Conservation (phyloP, 2,888 invertebrate genomes). For the Chrysomela aeneicollis region DNA sequence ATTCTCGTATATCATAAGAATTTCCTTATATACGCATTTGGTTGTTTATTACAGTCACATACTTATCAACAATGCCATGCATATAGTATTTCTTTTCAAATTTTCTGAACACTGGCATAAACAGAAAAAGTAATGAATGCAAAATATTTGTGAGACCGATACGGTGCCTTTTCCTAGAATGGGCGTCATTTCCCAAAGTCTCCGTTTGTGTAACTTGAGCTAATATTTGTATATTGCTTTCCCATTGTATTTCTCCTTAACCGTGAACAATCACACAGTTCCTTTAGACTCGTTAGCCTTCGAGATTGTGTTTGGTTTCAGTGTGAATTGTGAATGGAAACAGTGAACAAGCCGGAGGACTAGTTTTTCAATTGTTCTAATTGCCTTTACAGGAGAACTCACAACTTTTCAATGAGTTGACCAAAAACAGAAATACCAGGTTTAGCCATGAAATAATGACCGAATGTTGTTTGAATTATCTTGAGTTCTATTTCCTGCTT, state of each 20-base stretch:
- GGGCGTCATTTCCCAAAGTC: constrained; percentile 7
- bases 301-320: not conserved
- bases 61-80: not conserved
- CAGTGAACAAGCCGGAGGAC: too few species aligned
- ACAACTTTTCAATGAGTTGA: too few species aligned
- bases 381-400: too few species aligned
- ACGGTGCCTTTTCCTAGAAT: not conserved
- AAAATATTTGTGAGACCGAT: not conserved
- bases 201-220: not conserved
- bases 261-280: constrained; percentile 7
- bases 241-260: constrained; percentile 11
- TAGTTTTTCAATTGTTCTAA: too few species aligned
- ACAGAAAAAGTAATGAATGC: not conserved
- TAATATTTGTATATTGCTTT: constrained; percentile 5
- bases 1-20: too few species aligned
- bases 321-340: not conserved
- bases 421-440: too few species aligned
- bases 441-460: too few species aligned
- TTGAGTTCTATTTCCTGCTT: too few species aligned
- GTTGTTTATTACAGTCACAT: not conserved
- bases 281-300: constrained; percentile 5
- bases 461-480: too few species aligned
- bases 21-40: too few species aligned
- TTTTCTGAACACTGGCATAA: too few species aligned
- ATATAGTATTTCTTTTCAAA: too few species aligned